phyloP scores from a whole-genome alignment of 2,113 vertebrate genomes.

The Lasiurus cinereus region DNA sequence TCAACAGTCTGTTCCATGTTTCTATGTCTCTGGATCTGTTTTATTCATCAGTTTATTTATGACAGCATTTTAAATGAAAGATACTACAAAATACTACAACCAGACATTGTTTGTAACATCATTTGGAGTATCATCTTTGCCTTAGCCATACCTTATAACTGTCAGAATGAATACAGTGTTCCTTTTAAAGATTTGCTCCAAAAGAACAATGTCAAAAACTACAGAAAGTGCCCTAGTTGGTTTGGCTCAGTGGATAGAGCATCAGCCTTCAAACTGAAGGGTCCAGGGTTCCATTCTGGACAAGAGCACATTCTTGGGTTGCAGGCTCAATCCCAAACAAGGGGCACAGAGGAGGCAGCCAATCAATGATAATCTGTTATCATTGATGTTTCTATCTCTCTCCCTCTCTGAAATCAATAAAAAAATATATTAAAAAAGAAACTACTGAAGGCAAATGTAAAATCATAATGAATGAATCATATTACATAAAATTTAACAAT shows the following conservation, averaged over 20 bases:
- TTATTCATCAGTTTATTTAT: neutral
- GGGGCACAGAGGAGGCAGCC: too few species aligned
- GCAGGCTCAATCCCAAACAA: too few species aligned
- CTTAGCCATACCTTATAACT: slow-evolving; percentile 38
- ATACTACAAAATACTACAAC: slow-evolving; percentile 31
- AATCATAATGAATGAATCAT: slow-evolving; percentile 29
- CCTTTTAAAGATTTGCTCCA: slow-evolving; percentile 58
- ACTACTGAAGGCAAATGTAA: slow-evolving; percentile 53
- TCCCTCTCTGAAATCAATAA: too few species aligned
- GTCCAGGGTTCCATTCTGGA: too few species aligned
- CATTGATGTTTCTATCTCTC: too few species aligned
- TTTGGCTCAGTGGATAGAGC: too few species aligned
- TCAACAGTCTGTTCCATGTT: too few species aligned
- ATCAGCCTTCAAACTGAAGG: too few species aligned
- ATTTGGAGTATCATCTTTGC: slow-evolving; percentile 56
- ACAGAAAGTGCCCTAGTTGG: neutral
- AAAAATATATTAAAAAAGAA: neutral
- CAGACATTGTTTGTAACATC: slow-evolving; percentile 7
- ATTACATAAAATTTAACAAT: slow-evolving; percentile 46
- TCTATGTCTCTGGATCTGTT: too few species aligned
- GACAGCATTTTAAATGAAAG: slow-evolving; percentile 50
- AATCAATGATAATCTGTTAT: too few species aligned
- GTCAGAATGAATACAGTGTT: slow-evolving; percentile 17
- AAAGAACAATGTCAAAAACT: slow-evolving; percentile 58
- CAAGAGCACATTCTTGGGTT: too few species aligned